Base-by-base conservation (phyloP, 2,113 vertebrate species). In the Dasyprocta punctata region DNA sequence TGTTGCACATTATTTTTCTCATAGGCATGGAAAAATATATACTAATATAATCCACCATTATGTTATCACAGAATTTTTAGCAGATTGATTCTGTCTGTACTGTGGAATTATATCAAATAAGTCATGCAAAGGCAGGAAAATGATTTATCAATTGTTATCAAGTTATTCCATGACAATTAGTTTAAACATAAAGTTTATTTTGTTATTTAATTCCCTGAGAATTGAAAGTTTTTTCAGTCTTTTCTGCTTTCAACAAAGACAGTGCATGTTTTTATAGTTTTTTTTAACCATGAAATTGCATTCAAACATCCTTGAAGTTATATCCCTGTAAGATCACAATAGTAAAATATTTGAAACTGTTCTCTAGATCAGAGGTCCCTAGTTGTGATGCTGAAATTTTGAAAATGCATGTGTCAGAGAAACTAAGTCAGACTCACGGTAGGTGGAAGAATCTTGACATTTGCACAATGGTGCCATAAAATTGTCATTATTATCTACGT, bases 371-470 rank as follows among this genome's bases (percentile, higher is more conserved):
- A 20, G 11, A 83, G 16, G 1, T 60, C 67, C 24, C 13, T 30
- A 47, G 10, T 11, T 5, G 28, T 7, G 4, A 7, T 60, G 8
- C 54, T 81, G 63, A 80, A 67, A 86, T 11, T 24, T 49, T 95
- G 75, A n/a, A 13, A 16, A 6, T n/a, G n/a, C 19, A 67, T n/a
- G 19, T 0, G 1, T 56, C 4, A 44, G 1, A 49, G 19, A 22
- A 71, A n/a, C 20, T 75, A 54, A n/a, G 20, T 3, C 28, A 56
- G 14, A 49, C 3, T 77, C 69, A 22, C 36, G 54, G 38, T 17
- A 16, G 19, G 36, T 1, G 6, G 1, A 33, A 60, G 19, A 77
- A 6, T 19, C 14, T 65, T 86, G 5, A 3, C 20, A 22, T 88
- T 52, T 36, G 38, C 7, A 36, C 12, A 17, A 44, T 14, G 6